A percentile compares a stretch with the other conserved stretches of the same genome.
These are phyloP conservation scores for Rana temporaria DNA, from an alignment of 2,113 vertebrate species.

Conservation along the genomic window DNA sequence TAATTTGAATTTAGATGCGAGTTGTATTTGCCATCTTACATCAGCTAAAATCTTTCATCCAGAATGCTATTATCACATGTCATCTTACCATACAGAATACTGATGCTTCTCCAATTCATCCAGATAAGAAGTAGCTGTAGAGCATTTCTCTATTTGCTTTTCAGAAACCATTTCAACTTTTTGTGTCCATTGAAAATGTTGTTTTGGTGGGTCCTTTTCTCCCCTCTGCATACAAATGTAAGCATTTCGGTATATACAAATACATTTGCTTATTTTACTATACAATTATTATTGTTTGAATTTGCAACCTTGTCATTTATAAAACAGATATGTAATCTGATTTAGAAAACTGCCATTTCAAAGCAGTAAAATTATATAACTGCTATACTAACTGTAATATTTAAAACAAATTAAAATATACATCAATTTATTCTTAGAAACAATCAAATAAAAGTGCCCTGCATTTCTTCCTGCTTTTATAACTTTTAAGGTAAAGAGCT, in stretches of 20 bases:
- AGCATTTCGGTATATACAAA: neutral
- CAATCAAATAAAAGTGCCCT: too few species aligned
- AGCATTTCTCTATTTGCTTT: constrained; percentile 54
- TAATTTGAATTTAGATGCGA: too few species aligned
- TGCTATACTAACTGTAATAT: too few species aligned
- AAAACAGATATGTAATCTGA: too few species aligned
- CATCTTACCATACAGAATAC: constrained; percentile 73
- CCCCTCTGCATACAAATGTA: constrained; percentile 53
- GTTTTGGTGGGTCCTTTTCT: constrained; percentile 30
- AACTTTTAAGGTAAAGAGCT: too few species aligned
- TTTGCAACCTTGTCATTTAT: too few species aligned
- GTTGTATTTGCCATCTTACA: neutral
- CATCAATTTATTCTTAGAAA: too few species aligned
- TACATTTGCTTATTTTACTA: neutral
- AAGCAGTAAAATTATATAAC: too few species aligned
- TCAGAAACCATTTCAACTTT: neutral
- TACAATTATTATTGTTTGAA: neutral
- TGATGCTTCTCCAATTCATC: constrained; percentile 72
- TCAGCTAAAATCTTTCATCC: neutral
- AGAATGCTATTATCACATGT: neutral
- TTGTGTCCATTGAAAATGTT: constrained; percentile 51
- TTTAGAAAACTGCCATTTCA: too few species aligned
- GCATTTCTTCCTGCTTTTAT: too few species aligned
- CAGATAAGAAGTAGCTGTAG: constrained; percentile 56
- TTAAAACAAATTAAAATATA: too few species aligned